phyloP scores from a whole-genome alignment of 2,888 invertebrate genomes.

The Pachliopta kotzebuea region DNA sequence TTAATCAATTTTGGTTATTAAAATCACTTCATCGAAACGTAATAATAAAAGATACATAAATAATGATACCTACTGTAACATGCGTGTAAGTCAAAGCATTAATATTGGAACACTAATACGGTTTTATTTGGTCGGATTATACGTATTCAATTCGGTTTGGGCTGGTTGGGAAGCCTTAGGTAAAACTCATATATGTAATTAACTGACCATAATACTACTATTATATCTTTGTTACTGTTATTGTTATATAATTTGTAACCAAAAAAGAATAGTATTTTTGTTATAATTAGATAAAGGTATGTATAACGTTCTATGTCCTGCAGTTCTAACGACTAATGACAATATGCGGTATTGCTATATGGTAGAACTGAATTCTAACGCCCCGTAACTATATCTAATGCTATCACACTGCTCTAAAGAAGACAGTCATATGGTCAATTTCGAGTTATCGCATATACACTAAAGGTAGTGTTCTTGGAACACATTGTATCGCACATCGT shows the following conservation, averaged over 20 bases:
- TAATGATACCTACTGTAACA: not conserved
- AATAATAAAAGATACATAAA: not conserved
- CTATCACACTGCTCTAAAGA: too few relatives aligned
- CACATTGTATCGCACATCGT: too few relatives aligned
- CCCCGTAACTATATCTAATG: too few relatives aligned
- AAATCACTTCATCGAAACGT: not conserved
- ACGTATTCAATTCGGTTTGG: constrained; percentile 20
- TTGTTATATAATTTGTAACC: not conserved
- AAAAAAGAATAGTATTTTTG: not conserved
- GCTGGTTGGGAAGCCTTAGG: constrained; percentile 13
- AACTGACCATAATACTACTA: constrained; percentile 15
- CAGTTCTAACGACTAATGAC: too few relatives aligned
- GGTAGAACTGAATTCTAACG: too few relatives aligned
- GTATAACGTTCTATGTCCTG: too few relatives aligned
- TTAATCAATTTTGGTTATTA: too few relatives aligned
- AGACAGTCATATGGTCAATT: too few relatives aligned
- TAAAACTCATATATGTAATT: constrained; percentile 25
- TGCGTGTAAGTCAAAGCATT: constrained; percentile 9
- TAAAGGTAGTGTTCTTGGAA: too few relatives aligned
- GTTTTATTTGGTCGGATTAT: constrained; percentile 25
- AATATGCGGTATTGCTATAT: too few relatives aligned
- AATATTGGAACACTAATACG: constrained; percentile 20
- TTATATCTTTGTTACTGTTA: constrained; percentile 14
- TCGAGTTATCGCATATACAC: too few relatives aligned
- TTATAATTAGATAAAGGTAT: not conserved